A percentile compares a stretch with the other conserved stretches of the same genome.
Conservation (phyloP, 2,113 vertebrate species). For the Clarias macrocephalus region DNA sequence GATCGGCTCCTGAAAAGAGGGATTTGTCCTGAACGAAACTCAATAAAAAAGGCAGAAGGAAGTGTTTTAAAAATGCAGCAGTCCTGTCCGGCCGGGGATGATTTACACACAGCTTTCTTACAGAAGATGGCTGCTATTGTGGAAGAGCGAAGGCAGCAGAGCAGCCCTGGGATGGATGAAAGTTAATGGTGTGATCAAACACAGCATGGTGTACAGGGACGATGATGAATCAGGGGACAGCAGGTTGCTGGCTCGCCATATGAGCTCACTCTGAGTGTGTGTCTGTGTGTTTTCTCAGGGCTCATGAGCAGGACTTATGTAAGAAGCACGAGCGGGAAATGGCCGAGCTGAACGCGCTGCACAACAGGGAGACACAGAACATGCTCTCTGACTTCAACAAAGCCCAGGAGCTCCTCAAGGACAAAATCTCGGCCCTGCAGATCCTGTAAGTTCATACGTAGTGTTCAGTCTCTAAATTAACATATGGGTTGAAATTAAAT, state of each 20-base stretch:
- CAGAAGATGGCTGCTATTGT: slow-evolving; percentile 63
- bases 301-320: slow-evolving; percentile 93
- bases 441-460: slow-evolving; percentile 83
- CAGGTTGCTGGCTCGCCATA: background rate
- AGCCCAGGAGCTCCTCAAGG: slow-evolving; percentile 96
- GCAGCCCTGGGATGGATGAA: slow-evolving; percentile 51
- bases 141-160: slow-evolving; percentile 42
- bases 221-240: background rate
- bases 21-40: slow-evolving; percentile 26
- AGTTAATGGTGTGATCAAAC: slow-evolving; percentile 32
- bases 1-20: background rate
- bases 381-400: slow-evolving; percentile 99
- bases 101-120: slow-evolving; percentile 55
- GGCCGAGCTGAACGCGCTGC: slow-evolving; percentile 83
- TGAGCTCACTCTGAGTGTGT: slow-evolving; percentile 11
- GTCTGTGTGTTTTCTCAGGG: slow-evolving; percentile 71
- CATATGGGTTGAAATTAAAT: background rate
- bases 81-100: slow-evolving; percentile 16
- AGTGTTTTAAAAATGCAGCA: background rate
- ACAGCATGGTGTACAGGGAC: background rate
- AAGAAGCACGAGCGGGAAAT: slow-evolving; percentile 93
- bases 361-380: slow-evolving; percentile 94
- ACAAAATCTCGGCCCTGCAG: slow-evolving; percentile 98
- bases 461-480: background rate
- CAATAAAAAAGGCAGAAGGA: slow-evolving; percentile 38